Evolutionary conservation across 2,797 vertebrate species (phyloP), one percentile per base, ranked within the genome.

Genomic region (Lutjanus campechanus): DNA sequence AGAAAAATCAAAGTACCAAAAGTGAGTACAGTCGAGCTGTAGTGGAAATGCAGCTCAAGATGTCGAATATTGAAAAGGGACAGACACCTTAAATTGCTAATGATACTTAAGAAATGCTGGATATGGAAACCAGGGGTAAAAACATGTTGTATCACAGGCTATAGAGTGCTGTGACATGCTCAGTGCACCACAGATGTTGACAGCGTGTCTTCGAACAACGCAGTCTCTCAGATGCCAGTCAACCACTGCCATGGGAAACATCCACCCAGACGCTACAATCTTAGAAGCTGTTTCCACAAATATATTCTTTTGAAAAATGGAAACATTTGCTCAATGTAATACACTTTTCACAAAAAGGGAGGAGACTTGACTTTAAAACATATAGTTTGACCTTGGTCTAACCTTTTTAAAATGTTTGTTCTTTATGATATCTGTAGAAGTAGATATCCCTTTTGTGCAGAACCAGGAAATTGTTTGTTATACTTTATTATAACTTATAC

Each of bases 61-160:
- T 11, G 25, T 60, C 67, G 8, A 73, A 76, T 60, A n/a, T 60
- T 72, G 63, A 66, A 76, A 58, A 40, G 0, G 2, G 56, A 47
- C 51, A 71, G 19, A 46, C 11, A 1, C 0, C n/a, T 61, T 44
- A 41, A 54, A 64, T 61, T 41, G 0, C 11, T 47, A n/a, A 54
- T 1, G 1, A 1, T 47, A 65, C 16, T 69, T 36, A 43, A 70
- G n/a, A 44, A 63, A 11, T 16, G 22, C 25, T 0, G 3, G 29
- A 10, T 76, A 20, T 0, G 20, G 59, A 58, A 43, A 41, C 36
- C 8, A 36, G 44, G 22, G 51, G 4, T 0, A 11, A 41, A 36
- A 71, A 36, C 29, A 36, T 36, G 29, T 36, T 36, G 29, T 36
- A 36, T 36, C 29, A 36, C 5, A 36, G 29, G 29, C 29, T 36